Evolutionary conservation across 1,140 invertebrate species (phyloP).

Genomic region (Goniozus legneri): DNA sequence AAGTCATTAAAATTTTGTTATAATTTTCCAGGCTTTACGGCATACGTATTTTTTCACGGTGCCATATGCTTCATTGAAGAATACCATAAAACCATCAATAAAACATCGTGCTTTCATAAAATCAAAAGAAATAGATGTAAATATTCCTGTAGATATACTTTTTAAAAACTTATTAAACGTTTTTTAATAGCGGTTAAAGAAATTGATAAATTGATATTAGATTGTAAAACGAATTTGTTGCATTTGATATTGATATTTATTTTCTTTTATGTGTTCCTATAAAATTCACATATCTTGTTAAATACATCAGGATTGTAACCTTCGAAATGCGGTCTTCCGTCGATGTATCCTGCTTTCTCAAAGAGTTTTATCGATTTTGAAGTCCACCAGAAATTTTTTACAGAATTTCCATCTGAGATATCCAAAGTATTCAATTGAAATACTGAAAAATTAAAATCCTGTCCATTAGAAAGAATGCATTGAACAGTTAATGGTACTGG

Average conservation of each 20-base stretch:
- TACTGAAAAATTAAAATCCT: conserved; percentile 73
- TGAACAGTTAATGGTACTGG: conserved; percentile 79
- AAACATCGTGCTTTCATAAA: conserved; percentile 39
- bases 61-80: conserved; percentile 37
- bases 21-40: conserved; percentile 35
- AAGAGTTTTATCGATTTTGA: conserved; percentile 66
- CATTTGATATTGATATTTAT: too few species aligned
- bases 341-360: conserved; percentile 60
- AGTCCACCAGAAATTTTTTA: conserved; percentile 79
- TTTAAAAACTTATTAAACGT: conserved; percentile 37
- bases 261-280: conserved; percentile 57
- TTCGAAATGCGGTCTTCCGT: conserved; percentile 62
- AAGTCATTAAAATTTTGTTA: background rate
- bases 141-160: conserved; percentile 28
- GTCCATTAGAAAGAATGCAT: conserved; percentile 73
- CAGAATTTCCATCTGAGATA: conserved; percentile 58
- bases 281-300: conserved; percentile 73
- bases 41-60: conserved; percentile 43
- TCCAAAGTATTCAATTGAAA: conserved; percentile 84
- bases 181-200: conserved; percentile 5
- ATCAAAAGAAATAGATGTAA: conserved; percentile 38
- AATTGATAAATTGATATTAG: too few species aligned
- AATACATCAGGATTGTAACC: conserved; percentile 78
- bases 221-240: too few species aligned
- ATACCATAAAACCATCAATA: conserved; percentile 37